Evolutionary conservation across 2,113 vertebrate genomes (phyloP), one percentile per base, ranked within the genome.

Genomic region (Telmatochromis brachygnathus): DNA sequence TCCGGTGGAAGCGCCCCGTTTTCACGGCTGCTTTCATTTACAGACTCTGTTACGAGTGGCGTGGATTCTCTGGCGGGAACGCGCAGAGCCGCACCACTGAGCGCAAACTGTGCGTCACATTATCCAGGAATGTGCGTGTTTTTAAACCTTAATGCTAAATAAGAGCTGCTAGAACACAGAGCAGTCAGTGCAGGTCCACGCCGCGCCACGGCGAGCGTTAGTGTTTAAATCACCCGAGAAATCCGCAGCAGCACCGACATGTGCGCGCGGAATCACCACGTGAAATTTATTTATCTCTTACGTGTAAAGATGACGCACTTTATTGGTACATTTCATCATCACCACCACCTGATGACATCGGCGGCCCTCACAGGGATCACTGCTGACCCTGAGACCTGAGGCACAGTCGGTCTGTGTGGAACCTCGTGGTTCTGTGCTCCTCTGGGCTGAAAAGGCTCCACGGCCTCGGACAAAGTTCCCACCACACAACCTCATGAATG

Each of bases 211-310:
- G 56, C 2, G 7, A 58, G 23, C 23, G 12, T 26, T 0, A 3
- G 56, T 9, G 8, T 33, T 60, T 60, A 60, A 28, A 60, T 6
- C 26, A 60, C 14, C 56, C 15, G 26, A 60, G 8, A 33, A 60
- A 33, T 19, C 58, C 15, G 9, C 15, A 11, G 58, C 28, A 33
- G 56, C 56, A 35, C 58, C 15, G 15, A 19, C 55, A 15, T 1
- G 28, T 62, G 28, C 0, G 6, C 5, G 15, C 28, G 5, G 28
- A 62, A 33, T 19, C 15, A 0, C 28, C 9, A 33, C 5, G 15
- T 6, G 56, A 1, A 6, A 19, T 10, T 9, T 58, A 9, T 28
- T 4, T 4, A 19, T 1, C 58, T 33, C 15, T 62, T 33, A 35
- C 15, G 58, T 7, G 28, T 35, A 19, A 62, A 19, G 28, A 19